These are phyloP conservation scores for Jacana jacana DNA, from an alignment of 2,113 vertebrate species.

Conservation along the genomic window DNA sequence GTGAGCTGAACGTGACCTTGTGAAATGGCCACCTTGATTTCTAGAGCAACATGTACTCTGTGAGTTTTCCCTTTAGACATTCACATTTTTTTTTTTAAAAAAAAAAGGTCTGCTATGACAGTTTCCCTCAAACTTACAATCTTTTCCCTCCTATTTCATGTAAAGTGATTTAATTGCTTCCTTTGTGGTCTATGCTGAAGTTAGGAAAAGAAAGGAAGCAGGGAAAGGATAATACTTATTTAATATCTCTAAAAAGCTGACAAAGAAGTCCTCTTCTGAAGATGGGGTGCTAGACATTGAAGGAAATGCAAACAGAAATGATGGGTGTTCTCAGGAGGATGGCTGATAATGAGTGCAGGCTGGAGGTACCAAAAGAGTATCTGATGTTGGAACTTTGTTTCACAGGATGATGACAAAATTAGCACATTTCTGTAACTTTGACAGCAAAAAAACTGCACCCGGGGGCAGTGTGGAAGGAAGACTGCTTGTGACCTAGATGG, in stretches of 20 bases:
- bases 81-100: neutral
- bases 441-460: neutral
- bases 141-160: neutral
- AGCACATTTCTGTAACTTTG: neutral
- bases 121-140: neutral
- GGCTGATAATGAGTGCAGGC: neutral
- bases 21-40: neutral
- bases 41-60: fast-evolving
- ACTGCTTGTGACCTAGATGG: neutral
- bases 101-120: neutral
- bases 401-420: neutral
- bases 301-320: neutral
- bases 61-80: neutral
- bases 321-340: neutral
- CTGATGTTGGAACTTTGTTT: neutral
- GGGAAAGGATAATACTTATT: neutral
- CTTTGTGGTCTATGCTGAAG: neutral
- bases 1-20: neutral
- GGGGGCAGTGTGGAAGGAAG: neutral
- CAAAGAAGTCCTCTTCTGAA: neutral
- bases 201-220: neutral
- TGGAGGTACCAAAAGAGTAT: no score
- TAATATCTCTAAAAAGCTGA: neutral
- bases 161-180: neutral
- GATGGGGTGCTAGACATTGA: neutral